Percentiles rank a stretch among this genome's conserved stretches.
Evolutionary conservation across 1,140 invertebrate species (phyloP).

Genomic region (Rhizoglyphus robini): DNA sequence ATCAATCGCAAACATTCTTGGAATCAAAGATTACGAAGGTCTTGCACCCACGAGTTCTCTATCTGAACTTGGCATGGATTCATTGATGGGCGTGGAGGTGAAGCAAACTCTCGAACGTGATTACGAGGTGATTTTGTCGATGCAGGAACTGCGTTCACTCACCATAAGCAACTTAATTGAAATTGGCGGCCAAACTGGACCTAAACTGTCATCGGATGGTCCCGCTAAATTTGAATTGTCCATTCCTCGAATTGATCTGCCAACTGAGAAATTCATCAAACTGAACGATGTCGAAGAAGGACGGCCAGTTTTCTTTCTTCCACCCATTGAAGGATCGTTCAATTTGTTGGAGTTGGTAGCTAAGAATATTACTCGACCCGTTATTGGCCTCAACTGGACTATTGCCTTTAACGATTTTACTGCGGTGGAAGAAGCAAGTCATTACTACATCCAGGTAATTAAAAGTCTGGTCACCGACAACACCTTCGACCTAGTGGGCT

Average conservation of each 20-base stretch:
- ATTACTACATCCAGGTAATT: conserved; percentile 51
- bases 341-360: conserved; percentile 53
- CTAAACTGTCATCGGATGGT: conserved; percentile 21
- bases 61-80: conserved; percentile 90
- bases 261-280: conserved; percentile 35
- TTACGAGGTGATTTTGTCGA: conserved; percentile 71
- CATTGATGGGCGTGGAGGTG: conserved; percentile 93
- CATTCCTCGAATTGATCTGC: conserved; percentile 30
- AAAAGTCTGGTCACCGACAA: neutral
- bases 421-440: conserved; percentile 56
- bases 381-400: conserved; percentile 80
- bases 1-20: conserved; percentile 68
- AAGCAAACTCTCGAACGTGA: conserved; percentile 88
- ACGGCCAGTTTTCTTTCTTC: conserved; percentile 55
- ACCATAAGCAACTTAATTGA: conserved; percentile 57
- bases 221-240: conserved; percentile 23
- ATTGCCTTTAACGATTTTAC: conserved; percentile 43
- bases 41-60: conserved; percentile 57
- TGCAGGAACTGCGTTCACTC: conserved; percentile 69
- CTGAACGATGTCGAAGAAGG: conserved; percentile 35
- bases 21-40: conserved; percentile 64
- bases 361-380: conserved; percentile 51
- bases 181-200: conserved; percentile 40
- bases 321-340: conserved; percentile 81
- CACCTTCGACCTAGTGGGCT: conserved; percentile 67